phyloP scores from a whole-genome alignment of 2,113 vertebrate genomes.

The Pluvialis apricaria region DNA sequence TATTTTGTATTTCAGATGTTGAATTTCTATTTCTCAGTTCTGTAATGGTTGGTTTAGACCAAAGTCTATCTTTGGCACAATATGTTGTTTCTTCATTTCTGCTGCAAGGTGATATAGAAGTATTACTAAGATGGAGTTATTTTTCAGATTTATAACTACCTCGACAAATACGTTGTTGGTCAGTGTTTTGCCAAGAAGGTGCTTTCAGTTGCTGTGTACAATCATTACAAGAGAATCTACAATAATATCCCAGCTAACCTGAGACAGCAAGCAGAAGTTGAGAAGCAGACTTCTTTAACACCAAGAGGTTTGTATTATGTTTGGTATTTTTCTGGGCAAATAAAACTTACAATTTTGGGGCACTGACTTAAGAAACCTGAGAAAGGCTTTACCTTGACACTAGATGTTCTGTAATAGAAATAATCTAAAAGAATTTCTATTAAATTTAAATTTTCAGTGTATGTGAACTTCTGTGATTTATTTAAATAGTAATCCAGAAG shows the following conservation, averaged over 20 bases:
- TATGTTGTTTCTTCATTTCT: neutral
- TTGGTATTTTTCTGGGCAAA: neutral
- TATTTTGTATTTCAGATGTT: neutral
- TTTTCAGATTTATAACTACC: conserved; percentile 95
- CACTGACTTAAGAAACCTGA: neutral
- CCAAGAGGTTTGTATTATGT: conserved; percentile 85
- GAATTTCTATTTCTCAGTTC: neutral
- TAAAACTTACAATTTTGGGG: neutral
- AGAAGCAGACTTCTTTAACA: conserved; percentile 91
- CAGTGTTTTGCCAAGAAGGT: conserved; percentile 98
- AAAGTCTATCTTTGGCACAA: neutral
- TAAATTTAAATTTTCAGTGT: neutral
- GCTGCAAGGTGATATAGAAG: neutral
- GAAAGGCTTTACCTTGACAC: neutral
- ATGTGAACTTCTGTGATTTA: neutral
- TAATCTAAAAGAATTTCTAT: neutral
- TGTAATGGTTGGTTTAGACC: neutral
- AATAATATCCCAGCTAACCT: conserved; percentile 93
- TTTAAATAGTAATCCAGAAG: neutral
- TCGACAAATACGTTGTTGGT: conserved; percentile 97
- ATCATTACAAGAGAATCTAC: conserved; percentile 98
- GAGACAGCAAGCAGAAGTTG: conserved; percentile 89
- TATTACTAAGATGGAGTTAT: neutral
- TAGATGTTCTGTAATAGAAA: neutral
- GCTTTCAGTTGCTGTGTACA: conserved; percentile 96